Conservation (phyloP, 2,888 invertebrate species). For the Oligia latruncula region DNA sequence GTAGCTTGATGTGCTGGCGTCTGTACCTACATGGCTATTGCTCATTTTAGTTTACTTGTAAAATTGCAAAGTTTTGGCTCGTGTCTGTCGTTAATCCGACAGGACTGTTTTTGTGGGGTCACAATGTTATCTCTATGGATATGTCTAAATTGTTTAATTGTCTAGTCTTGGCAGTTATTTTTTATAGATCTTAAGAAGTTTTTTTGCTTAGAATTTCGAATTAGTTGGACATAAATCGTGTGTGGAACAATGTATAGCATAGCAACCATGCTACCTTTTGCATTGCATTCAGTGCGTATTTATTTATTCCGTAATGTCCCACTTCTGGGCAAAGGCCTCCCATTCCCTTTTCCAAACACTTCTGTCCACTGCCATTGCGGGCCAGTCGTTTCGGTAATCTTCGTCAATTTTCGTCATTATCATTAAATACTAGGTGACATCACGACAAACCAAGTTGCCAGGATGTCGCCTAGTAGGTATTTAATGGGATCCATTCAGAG, state of each 20-base stretch:
- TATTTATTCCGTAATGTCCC: neutral
- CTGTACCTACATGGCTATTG: slow-evolving; percentile 13
- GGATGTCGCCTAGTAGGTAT: neutral
- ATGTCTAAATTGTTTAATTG: neutral
- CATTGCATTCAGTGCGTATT: neutral
- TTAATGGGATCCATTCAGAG: neutral
- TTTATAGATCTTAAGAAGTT: neutral
- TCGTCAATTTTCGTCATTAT: neutral
- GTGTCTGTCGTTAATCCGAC: neutral
- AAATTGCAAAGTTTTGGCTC: neutral
- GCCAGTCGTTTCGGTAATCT: neutral
- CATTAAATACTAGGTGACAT: no score
- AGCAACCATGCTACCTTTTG: neutral
- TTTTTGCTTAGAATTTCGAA: neutral
- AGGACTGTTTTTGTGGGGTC: slow-evolving; percentile 12
- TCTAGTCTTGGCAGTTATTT: neutral
- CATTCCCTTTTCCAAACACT: neutral
- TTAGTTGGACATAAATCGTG: neutral
- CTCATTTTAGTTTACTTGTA: neutral
- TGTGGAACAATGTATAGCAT: no score
- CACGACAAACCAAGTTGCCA: no score
- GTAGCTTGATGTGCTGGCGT: no score
- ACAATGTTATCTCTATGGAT: neutral
- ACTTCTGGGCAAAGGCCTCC: neutral
- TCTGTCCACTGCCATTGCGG: no score